Percentiles rank a stretch among this genome's conserved stretches.
phyloP scores from a whole-genome alignment of 64 coral and sea anemone species.

The Stichodactyla helianthus region DNA sequence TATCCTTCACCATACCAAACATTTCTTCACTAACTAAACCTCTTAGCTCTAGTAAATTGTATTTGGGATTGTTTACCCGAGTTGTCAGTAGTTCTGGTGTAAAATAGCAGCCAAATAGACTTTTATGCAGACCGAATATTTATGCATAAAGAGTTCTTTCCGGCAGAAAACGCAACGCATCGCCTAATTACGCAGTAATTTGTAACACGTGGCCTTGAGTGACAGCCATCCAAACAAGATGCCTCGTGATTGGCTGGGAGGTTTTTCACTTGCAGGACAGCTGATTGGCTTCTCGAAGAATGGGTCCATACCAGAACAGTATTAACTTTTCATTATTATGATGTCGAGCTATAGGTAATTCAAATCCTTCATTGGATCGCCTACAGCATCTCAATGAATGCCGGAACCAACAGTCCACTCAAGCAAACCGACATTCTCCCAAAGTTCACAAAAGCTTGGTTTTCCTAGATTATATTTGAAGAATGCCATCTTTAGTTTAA shows the following conservation, averaged over 20 bases:
- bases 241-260: conserved; percentile 65
- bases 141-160: conserved; percentile 77
- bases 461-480: conserved; percentile 40
- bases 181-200: conserved; percentile 98
- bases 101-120: conserved; percentile 61
- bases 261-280: conserved; percentile 34
- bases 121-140: conserved; percentile 93
- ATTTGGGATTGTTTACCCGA: conserved; percentile 17
- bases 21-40: conserved; percentile 8
- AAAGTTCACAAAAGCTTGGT: conserved; percentile 51
- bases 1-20: conserved; percentile 6
- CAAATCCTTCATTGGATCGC: conserved; percentile 50
- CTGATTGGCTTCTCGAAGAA: conserved; percentile 61
- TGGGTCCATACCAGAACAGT: conserved; percentile 81
- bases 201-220: conserved; percentile 96
- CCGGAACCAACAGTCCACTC: conserved; percentile 63
- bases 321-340: conserved; percentile 81
- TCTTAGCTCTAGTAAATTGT: not conserved
- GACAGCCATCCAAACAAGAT: conserved; percentile 67
- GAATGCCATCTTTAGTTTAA: conserved; percentile 39
- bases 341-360: conserved; percentile 56
- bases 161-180: conserved; percentile 91
- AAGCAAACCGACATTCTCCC: conserved; percentile 38
- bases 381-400: conserved; percentile 54
- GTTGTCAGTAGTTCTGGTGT: conserved; percentile 12